Evolutionary conservation across 2,797 vertebrate species (phyloP).

Genomic region (Clarias fuscus): DNA sequence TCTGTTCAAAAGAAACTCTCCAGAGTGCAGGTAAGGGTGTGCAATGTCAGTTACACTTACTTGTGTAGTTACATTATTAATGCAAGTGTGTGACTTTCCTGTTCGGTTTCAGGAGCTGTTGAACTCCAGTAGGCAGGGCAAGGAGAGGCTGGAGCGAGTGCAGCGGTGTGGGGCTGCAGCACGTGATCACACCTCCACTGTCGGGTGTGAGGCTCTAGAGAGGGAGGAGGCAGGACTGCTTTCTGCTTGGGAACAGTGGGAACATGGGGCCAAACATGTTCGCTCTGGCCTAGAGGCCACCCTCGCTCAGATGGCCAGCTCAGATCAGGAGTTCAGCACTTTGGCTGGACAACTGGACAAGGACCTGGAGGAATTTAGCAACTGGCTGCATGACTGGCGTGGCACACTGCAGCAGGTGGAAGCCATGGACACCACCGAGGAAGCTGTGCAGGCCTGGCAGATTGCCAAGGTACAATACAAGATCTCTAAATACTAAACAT

Average conservation of each 20-base stretch:
- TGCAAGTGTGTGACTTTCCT: slow-evolving; percentile 18
- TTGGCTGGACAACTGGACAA: slow-evolving; percentile 81
- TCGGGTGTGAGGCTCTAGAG: slow-evolving; percentile 84
- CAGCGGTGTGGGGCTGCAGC: slow-evolving; percentile 81
- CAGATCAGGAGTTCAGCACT: slow-evolving; percentile 85
- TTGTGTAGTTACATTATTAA: neutral
- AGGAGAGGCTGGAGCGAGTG: slow-evolving; percentile 82
- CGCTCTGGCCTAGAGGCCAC: slow-evolving; percentile 77
- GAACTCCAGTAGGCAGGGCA: slow-evolving; percentile 85
- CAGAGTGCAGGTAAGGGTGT: slow-evolving; percentile 84
- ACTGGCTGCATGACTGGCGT: slow-evolving; percentile 76
- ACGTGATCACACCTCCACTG: slow-evolving; percentile 80
- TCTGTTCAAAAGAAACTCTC: slow-evolving; percentile 85
- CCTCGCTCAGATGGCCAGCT: slow-evolving; percentile 85
- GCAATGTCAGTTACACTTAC: neutral
- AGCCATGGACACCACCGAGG: slow-evolving; percentile 78
- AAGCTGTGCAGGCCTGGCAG: slow-evolving; percentile 86
- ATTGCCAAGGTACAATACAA: slow-evolving; percentile 81
- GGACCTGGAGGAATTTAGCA: slow-evolving; percentile 74
- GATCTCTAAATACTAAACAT: neutral
- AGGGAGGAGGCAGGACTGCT: slow-evolving; percentile 85
- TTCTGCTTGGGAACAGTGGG: slow-evolving; percentile 91
- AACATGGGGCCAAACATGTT: slow-evolving; percentile 79
- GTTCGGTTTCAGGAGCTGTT: slow-evolving; percentile 85
- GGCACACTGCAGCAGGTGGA: slow-evolving; percentile 73